Conservation (phyloP, 2,888 invertebrate species). For the Uropetala carovei region DNA sequence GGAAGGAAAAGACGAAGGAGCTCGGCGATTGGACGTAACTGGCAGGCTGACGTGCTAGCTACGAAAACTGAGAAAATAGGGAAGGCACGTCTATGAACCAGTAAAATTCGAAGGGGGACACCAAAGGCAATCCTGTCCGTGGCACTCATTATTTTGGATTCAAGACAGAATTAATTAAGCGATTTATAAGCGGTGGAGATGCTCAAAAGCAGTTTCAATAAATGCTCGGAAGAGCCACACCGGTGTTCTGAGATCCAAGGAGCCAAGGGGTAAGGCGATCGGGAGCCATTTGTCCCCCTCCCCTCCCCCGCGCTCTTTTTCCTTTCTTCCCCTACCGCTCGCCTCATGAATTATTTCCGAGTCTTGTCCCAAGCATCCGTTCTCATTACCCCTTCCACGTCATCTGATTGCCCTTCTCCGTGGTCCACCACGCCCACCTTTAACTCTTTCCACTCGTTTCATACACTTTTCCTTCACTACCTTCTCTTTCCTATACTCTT, state of each 20-base stretch:
- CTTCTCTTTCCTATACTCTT: too few species aligned
- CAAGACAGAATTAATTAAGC: conserved; percentile 36
- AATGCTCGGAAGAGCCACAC: too few species aligned
- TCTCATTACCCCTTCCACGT: background rate
- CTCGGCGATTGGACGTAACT: background rate
- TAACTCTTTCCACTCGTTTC: too few species aligned
- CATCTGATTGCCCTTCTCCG: too few species aligned
- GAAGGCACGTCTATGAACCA: background rate
- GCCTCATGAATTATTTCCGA: background rate
- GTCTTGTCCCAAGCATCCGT: background rate
- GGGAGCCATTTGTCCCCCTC: too few species aligned
- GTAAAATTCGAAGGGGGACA: too few species aligned
- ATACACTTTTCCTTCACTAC: too few species aligned
- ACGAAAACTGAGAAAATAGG: conserved; percentile 2
- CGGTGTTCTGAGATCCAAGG: too few species aligned
- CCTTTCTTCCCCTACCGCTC: background rate
- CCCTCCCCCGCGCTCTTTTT: too few species aligned
- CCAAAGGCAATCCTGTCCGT: background rate
- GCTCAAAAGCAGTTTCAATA: background rate
- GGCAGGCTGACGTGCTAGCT: background rate
- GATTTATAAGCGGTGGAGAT: conserved; percentile 47
- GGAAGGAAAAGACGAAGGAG: background rate
- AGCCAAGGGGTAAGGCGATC: too few species aligned
- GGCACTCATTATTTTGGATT: conserved; percentile 13
- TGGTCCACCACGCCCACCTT: too few species aligned